A percentile compares a stretch with the other conserved stretches of the same genome.
phyloP scores from a whole-genome alignment of 2,113 vertebrate genomes.

The Oophaga pumilio region DNA sequence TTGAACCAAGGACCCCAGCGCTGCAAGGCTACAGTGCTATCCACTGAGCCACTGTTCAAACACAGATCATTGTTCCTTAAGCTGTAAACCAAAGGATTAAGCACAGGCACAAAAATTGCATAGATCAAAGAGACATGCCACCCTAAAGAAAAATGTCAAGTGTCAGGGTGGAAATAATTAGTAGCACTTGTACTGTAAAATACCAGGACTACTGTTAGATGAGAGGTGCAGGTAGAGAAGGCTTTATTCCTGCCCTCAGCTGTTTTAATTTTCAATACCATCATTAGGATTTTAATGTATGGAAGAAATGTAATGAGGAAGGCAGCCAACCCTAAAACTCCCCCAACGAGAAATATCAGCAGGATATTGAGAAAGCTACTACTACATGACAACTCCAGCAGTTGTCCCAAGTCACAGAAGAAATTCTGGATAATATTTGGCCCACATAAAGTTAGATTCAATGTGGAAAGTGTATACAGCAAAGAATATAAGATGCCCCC shows the following conservation, averaged over 20 bases:
- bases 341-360: constrained; percentile 9
- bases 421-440: constrained; percentile 19
- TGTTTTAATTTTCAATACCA: neutral
- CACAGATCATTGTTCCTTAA: constrained; percentile 16
- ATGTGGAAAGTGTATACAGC: neutral
- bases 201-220: neutral
- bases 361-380: neutral
- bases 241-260: neutral
- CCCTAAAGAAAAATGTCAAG: neutral
- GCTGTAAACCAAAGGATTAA: constrained; percentile 5
- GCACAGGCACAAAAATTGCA: neutral
- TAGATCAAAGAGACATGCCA: constrained; percentile 4
- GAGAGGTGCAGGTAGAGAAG: neutral
- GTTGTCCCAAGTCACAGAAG: constrained; percentile 30
- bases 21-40: no score
- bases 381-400: neutral
- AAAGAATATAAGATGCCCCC: neutral
- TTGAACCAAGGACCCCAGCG: no score
- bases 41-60: no score
- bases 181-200: constrained; percentile 12
- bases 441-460: constrained; percentile 5
- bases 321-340: neutral
- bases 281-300: constrained; percentile 9
- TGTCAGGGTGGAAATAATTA: neutral
- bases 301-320: constrained; percentile 17